Base-by-base conservation (phyloP, 2,888 invertebrate species). In the Ariolimax columbianus region DNA sequence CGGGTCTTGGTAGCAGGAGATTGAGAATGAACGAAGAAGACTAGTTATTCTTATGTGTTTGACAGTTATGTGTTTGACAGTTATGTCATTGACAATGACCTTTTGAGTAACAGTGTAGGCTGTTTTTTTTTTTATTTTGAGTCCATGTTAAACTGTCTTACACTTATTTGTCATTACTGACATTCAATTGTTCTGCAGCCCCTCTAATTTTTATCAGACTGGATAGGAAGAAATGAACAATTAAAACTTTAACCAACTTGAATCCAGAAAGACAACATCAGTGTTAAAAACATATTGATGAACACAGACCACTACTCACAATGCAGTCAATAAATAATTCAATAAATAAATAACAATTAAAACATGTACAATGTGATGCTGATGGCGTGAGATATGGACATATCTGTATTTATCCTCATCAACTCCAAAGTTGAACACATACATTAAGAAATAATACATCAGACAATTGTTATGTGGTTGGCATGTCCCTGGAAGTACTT, bases 401-500 rank as follows among this genome's bases (percentile, higher is more conserved):
- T 51, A 30, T 30, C 30, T 43, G 7, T 33, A 75, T 51, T 33
- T 33, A 30, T 73, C 73, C 47, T 17, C 30, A 43, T 73, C 43
- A 75, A 75, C 75, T 80, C 0, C 36, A 68, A n/a, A 38, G 7
- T 2, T 40, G 80, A 47, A 66, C 68, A 66, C 66, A 68, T 72
- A 55, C 55, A 72, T 55, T 23, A 36, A 81, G 43, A 72, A 81
- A 81, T 38, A 81, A 81, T 38, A 82, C 40, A 82, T 66, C 7
- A 55, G 75, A 38, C 73, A 63, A 3, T 55, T 75, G 75, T 82
- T 33, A 47, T 82, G 82, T 55, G 63, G 63, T 70, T 83, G 83
- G 77, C 79, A 80, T 84, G 79, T 79, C 84, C 84, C 79, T 84
- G 84, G 84, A 84, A 84, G 84, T 79, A 79, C 78, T 77, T 78